These are phyloP conservation scores for Notolabrus celidotus DNA, from an alignment of 2,797 vertebrate species.

Conservation along the genomic window DNA sequence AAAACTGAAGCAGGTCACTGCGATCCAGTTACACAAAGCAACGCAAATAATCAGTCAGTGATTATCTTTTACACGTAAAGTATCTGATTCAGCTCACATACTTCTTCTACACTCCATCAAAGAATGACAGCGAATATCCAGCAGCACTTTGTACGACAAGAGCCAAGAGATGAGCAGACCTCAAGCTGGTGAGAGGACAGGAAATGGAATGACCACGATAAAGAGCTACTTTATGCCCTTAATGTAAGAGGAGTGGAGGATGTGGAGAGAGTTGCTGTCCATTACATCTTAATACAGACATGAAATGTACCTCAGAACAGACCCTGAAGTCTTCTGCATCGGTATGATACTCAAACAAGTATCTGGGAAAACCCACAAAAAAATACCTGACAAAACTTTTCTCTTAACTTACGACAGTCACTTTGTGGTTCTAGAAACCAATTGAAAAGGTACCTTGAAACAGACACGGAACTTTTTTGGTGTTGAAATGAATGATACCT, in stretches of 20 bases:
- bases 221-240: neutral
- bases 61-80: neutral
- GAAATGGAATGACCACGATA: slow-evolving; percentile 3
- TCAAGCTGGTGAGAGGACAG: neutral
- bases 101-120: neutral
- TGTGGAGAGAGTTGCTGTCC: neutral
- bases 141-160: neutral
- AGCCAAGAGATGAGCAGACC: neutral
- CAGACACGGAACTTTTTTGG: no score
- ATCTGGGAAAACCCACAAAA: no score
- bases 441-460: no score
- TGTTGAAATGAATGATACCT: no score
- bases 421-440: no score
- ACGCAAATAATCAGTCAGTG: neutral
- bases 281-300: neutral
- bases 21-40: neutral
- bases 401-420: no score
- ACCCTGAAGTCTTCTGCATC: neutral
- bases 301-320: no score
- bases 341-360: no score
- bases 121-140: neutral
- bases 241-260: neutral
- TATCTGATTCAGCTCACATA: neutral
- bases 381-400: no score
- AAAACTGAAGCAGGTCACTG: neutral